These are phyloP conservation scores for Sphaerophoria taeniata DNA, from an alignment of 2,888 invertebrate genomes.

Conservation along the genomic window DNA sequence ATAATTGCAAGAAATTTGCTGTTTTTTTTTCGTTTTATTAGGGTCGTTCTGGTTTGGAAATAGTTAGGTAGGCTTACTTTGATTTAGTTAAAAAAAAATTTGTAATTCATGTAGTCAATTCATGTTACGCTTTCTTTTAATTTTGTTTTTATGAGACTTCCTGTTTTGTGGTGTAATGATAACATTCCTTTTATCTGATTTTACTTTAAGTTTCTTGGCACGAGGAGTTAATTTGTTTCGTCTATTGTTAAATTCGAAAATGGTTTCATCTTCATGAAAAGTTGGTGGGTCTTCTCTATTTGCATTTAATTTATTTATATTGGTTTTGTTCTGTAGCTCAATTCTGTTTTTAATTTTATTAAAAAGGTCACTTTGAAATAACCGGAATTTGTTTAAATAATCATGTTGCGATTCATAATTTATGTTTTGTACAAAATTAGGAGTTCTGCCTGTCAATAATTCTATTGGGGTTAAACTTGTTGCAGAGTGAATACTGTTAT, in stretches of 20 bases:
- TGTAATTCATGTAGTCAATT: neutral
- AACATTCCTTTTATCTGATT: too few relatives aligned
- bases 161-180: neutral
- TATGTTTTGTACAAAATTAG: slow-evolving; percentile 35
- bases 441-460: too few relatives aligned
- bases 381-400: slow-evolving; percentile 29
- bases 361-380: slow-evolving; percentile 17
- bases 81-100: too few relatives aligned
- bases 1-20: too few relatives aligned
- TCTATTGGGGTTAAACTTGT: too few relatives aligned
- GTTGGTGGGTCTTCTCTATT: neutral
- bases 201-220: too few relatives aligned
- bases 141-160: neutral
- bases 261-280: neutral
- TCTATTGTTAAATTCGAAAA: too few relatives aligned
- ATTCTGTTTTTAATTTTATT: slow-evolving; percentile 11
- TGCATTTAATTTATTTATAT: neutral
- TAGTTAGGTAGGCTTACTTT: too few relatives aligned
- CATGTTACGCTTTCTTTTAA: neutral
- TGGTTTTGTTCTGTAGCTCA: neutral
- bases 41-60: too few relatives aligned
- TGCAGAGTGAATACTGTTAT: neutral
- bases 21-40: too few relatives aligned
- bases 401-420: slow-evolving; percentile 24
- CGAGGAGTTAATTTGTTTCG: too few relatives aligned